A percentile compares a stretch with the other conserved stretches of the same genome.
These are phyloP conservation scores for Hydrolagus affinis DNA, from an alignment of 2,113 vertebrate species.

Conservation along the genomic window DNA sequence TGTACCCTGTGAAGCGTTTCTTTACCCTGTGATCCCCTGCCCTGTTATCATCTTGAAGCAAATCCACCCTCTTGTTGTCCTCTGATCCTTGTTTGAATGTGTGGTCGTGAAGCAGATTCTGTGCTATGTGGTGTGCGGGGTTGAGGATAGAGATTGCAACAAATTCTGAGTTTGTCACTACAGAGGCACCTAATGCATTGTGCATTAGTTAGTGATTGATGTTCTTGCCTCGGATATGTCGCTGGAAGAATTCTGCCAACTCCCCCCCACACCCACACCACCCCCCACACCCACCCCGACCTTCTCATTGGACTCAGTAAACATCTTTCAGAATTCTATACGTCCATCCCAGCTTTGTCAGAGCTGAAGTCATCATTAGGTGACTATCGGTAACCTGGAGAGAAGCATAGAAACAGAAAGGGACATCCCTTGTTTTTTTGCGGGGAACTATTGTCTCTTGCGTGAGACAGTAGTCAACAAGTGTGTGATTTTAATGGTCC, in stretches of 20 bases:
- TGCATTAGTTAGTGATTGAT: too few relatives aligned
- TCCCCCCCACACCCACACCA: too few relatives aligned
- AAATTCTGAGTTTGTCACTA: not conserved
- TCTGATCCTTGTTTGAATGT: not conserved
- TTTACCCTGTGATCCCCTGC: not conserved
- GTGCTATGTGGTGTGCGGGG: not conserved
- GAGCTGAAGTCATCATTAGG: not conserved
- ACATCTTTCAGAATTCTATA: not conserved
- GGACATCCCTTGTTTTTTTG: too few relatives aligned
- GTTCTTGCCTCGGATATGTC: too few relatives aligned
- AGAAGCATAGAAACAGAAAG: not conserved
- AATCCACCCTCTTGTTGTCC: not conserved
- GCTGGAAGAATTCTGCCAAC: too few relatives aligned
- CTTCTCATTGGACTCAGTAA: too few relatives aligned
- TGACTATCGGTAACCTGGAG: not conserved
- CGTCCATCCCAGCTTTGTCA: not conserved
- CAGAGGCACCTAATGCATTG: not conserved
- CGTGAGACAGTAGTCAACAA: too few relatives aligned
- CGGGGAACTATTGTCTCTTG: too few relatives aligned
- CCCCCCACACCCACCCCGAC: too few relatives aligned
- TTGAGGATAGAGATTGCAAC: not conserved
- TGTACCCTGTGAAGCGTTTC: too few relatives aligned
- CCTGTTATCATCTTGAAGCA: not conserved
- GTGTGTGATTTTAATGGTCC: too few relatives aligned
- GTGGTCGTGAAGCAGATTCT: not conserved